Evolutionary conservation across 2,888 invertebrate genomes (phyloP).

Genomic region (Hypselothyrea guttata): DNA sequence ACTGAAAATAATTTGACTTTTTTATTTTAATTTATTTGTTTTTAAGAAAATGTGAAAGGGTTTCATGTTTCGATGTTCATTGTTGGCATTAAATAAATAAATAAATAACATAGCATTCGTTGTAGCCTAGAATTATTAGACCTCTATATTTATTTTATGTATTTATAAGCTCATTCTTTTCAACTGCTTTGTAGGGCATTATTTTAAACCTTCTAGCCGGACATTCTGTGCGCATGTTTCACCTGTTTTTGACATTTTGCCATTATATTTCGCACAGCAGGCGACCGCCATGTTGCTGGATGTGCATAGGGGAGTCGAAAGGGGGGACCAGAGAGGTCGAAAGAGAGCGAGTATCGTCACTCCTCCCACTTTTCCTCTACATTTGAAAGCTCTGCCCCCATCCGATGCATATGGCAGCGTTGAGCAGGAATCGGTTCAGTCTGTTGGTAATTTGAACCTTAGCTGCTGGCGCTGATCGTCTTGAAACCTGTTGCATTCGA

Average conservation of each 20-base stretch:
- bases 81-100: no score
- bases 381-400: neutral
- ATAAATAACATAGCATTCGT: no score
- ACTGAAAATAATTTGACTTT: no score
- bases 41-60: no score
- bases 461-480: slow-evolving; percentile 47
- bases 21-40: no score
- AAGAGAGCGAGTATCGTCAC: neutral
- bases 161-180: neutral
- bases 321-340: neutral
- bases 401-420: neutral
- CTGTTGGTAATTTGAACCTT: slow-evolving; percentile 62
- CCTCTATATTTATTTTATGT: neutral
- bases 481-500: slow-evolving; percentile 60
- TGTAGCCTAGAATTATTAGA: no score
- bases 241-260: slow-evolving; percentile 77
- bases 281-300: slow-evolving; percentile 60
- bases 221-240: slow-evolving; percentile 30
- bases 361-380: neutral
- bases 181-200: slow-evolving; percentile 26
- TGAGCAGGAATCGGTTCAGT: neutral
- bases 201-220: neutral
- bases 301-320: neutral
- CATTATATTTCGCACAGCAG: slow-evolving; percentile 61
- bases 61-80: no score